phyloP scores from a whole-genome alignment of 2,113 vertebrate species.

The Oenanthe melanoleuca region DNA sequence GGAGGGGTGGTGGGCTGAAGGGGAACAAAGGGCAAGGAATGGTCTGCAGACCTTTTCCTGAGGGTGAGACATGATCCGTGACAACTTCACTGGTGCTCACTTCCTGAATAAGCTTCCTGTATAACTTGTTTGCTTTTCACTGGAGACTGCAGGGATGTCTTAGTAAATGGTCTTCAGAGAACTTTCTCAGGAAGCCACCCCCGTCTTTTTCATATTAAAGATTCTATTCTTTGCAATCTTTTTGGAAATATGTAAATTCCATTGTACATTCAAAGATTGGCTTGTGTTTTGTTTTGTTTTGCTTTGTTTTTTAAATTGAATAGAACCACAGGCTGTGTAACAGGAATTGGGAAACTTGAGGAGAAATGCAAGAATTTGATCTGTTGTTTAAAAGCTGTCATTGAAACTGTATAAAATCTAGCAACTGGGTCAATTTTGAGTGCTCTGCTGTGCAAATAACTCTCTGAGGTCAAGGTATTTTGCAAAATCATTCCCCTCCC shows the following conservation, averaged over 20 bases:
- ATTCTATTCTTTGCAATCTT: background rate
- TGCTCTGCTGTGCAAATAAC: background rate
- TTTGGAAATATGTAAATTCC: background rate
- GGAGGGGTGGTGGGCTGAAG: background rate
- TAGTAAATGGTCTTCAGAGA: background rate
- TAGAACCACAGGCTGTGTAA: background rate
- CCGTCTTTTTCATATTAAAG: background rate
- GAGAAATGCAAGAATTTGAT: background rate
- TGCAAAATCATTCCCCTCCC: background rate
- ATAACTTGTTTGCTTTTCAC: background rate
- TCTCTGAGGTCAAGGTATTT: background rate
- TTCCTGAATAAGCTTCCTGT: constrained; percentile 6
- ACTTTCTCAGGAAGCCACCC: background rate
- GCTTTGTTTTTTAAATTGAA: background rate
- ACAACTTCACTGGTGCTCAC: background rate
- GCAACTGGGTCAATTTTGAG: background rate
- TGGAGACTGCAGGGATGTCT: background rate
- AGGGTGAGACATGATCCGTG: background rate
- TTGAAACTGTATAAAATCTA: background rate
- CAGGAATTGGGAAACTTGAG: background rate
- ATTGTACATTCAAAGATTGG: background rate
- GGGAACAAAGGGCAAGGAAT: background rate
- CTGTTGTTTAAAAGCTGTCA: background rate
- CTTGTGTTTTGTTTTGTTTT: too few relatives aligned
- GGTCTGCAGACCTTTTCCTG: background rate